Evolutionary conservation across 2,113 vertebrate species (phyloP), one percentile per base, ranked within the genome.

Genomic region (Uropsilus gracilis): DNA sequence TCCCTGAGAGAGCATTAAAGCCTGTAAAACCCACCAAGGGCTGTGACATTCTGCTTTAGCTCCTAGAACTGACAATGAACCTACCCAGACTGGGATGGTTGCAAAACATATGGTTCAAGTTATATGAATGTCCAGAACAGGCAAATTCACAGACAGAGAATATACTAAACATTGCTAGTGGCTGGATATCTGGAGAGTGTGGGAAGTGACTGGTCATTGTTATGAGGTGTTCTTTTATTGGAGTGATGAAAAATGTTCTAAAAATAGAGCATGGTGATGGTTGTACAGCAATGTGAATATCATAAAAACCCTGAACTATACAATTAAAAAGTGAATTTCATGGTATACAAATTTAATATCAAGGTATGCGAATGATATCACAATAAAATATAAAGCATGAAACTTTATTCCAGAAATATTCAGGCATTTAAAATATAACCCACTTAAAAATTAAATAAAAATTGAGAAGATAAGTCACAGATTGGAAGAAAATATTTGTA

Each of bases 301-400:
- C 57, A 30, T 72, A 59, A 80, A 80, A 1, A 10, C 30, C 55
- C 53, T 61, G 59, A 88, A 50, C 17, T 46, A 0, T 77, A 11
- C 48, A 59, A 9, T 61, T 87, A 5, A 50, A 90, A 80, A 78
- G 26, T 69, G n/a, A 87, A 59, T 88, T 68, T 94, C 86, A 85
- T 75, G 32, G 30, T 53, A 46, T 18, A 4, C 53, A 22, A 68
- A 69, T 85, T 68, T 73, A 63, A 76, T 86, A 39, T 71, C 55
- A 57, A 48, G 20, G 20, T 16, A 48, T 75, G 9, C 46, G 14
- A 95, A 57, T 80, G 78, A 76, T 11, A 72, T 44, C 26, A 78
- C 26, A 82, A 44, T 82, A 55, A 95, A 87, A 59, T 57, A 66
- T 61, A 44, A 89, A 82, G 16, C 64, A 50, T 87, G 37, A 61